phyloP scores from a whole-genome alignment of 2,888 invertebrate species.

The Pristionchus mayeri region DNA sequence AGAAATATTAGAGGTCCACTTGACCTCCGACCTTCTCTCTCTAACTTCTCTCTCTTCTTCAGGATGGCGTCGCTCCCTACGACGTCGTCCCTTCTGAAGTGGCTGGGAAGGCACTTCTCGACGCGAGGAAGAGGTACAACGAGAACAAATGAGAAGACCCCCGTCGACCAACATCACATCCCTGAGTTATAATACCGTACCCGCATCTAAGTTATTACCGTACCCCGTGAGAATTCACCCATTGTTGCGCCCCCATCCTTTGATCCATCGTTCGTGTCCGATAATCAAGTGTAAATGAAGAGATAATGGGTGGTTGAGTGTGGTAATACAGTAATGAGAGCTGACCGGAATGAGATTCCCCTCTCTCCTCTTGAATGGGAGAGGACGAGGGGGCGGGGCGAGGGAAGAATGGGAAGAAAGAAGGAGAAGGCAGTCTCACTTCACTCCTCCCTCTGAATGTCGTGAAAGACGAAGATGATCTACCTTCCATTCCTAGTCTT shows the following conservation, averaged over 20 bases:
- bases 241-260: background rate
- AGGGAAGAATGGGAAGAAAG: background rate
- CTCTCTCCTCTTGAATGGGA: background rate
- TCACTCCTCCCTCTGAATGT: background rate
- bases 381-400: constrained; percentile 19
- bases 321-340: constrained; percentile 41
- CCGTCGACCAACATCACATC: too few species aligned
- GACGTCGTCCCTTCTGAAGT: background rate
- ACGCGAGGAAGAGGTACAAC: constrained; percentile 26
- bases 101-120: background rate
- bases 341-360: constrained; percentile 44
- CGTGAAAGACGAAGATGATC: background rate
- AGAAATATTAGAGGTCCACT: too few species aligned
- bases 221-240: background rate
- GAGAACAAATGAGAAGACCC: background rate
- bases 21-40: too few species aligned
- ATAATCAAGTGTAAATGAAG: constrained; percentile 43
- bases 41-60: background rate
- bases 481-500: constrained; percentile 1
- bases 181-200: background rate
- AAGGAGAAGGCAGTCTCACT: constrained; percentile 5
- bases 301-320: constrained; percentile 39
- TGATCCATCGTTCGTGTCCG: constrained; percentile 38
- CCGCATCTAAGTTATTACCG: constrained; percentile 17
- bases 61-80: constrained; percentile 13